These are phyloP conservation scores for Melanotaenia pygmaea DNA, from an alignment of 2,797 vertebrate genomes.

Conservation along the genomic window DNA sequence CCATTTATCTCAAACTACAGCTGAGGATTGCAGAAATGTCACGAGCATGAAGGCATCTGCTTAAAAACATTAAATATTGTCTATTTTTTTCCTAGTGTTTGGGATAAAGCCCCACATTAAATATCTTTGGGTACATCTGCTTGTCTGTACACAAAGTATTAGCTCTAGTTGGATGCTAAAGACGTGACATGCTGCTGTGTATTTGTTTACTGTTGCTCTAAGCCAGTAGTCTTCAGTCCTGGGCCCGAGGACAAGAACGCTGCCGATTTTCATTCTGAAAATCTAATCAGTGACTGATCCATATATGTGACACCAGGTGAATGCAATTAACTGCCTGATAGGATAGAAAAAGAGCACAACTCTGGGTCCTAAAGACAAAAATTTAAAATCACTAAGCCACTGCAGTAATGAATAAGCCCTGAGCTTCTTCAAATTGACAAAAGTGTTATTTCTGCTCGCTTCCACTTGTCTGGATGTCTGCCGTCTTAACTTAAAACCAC, in stretches of 20 bases:
- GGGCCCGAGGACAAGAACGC: slow-evolving; percentile 33
- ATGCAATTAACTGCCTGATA: slow-evolving; percentile 60
- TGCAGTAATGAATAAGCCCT: slow-evolving; percentile 44
- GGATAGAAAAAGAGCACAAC: slow-evolving; percentile 39
- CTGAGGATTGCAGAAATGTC: not conserved
- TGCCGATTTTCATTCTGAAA: slow-evolving; percentile 55
- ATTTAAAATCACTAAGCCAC: slow-evolving; percentile 43
- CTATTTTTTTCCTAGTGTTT: not conserved
- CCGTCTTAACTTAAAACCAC: not conserved
- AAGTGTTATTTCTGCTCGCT: slow-evolving; percentile 14
- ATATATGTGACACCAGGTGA: slow-evolving; percentile 55
- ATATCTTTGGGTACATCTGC: slow-evolving; percentile 36
- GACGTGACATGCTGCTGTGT: slow-evolving; percentile 23
- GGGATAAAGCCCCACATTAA: slow-evolving; percentile 13
- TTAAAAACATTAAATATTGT: not conserved
- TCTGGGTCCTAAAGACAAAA: slow-evolving; percentile 43
- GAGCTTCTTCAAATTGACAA: slow-evolving; percentile 30
- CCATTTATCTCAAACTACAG: not conserved
- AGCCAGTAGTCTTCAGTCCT: slow-evolving; percentile 35
- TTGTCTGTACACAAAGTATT: slow-evolving; percentile 35
- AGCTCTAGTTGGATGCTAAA: slow-evolving; percentile 27
- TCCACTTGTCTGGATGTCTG: slow-evolving; percentile 11
- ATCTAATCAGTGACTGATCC: slow-evolving; percentile 63
- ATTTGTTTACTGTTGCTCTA: slow-evolving; percentile 47
- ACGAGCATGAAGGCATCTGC: not conserved